These are phyloP conservation scores for Otolemur crassicaudatus DNA, from an alignment of 2,797 vertebrate species.

Conservation along the genomic window DNA sequence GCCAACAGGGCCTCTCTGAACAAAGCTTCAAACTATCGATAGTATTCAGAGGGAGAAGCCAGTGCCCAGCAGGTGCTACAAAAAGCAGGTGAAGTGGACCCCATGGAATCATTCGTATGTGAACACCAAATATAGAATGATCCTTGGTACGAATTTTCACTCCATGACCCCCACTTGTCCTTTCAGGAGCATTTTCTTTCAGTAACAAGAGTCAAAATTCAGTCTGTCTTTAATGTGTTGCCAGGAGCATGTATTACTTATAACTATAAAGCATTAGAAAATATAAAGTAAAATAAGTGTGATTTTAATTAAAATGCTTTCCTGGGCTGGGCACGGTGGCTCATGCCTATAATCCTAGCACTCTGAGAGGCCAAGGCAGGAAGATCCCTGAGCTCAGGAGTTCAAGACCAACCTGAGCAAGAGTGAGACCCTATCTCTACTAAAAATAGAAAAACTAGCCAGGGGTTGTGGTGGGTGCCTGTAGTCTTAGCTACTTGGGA, in stretches of 20 bases:
- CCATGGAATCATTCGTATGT: neutral
- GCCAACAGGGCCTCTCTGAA: neutral
- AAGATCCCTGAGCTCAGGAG: too few species aligned
- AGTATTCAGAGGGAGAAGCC: neutral
- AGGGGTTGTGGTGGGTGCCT: too few species aligned
- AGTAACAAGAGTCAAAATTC: slow-evolving; percentile 15
- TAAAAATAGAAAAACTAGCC: too few species aligned
- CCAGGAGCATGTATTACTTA: slow-evolving; percentile 29
- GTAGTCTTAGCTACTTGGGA: too few species aligned
- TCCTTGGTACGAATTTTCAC: neutral
- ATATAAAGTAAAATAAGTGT: slow-evolving; percentile 39
- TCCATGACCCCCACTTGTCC: neutral
- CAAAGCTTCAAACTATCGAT: neutral
- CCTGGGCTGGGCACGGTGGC: too few species aligned
- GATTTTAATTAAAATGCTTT: too few species aligned
- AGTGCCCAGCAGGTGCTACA: neutral
- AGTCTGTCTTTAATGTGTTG: neutral
- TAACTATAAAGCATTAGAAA: slow-evolving; percentile 42
- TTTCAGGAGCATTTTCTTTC: neutral
- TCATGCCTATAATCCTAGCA: too few species aligned
- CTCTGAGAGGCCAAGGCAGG: too few species aligned
- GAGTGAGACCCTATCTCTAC: too few species aligned
- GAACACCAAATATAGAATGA: neutral
- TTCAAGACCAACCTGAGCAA: too few species aligned
- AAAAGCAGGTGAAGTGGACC: neutral